Conservation (phyloP, 1,140 invertebrate genomes). For the Atta cephalotes region DNA sequence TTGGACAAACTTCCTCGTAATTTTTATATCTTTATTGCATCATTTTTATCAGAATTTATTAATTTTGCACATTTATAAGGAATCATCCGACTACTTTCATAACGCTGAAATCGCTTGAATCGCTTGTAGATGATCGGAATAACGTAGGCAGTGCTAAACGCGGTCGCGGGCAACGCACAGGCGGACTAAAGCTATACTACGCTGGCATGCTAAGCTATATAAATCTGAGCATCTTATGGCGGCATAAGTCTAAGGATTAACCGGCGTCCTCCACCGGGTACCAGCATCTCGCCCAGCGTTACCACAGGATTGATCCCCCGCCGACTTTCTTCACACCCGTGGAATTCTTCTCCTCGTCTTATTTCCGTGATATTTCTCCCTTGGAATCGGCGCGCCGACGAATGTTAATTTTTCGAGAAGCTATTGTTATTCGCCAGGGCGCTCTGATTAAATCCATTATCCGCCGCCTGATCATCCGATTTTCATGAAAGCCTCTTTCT, state of each 20-base stretch:
- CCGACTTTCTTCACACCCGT: slow-evolving; percentile 52
- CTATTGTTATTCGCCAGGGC: slow-evolving; percentile 72
- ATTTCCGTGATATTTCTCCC: slow-evolving; percentile 61
- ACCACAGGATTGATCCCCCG: slow-evolving; percentile 58
- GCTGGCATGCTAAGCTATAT: slow-evolving; percentile 82
- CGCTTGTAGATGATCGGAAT: slow-evolving; percentile 23
- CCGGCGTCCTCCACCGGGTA: slow-evolving; percentile 73
- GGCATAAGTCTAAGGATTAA: slow-evolving; percentile 86
- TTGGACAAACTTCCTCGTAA: background rate
- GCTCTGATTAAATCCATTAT: slow-evolving; percentile 58
- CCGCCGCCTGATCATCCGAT: slow-evolving; percentile 7
- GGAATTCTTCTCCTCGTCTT: slow-evolving; percentile 54
- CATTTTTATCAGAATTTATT: background rate
- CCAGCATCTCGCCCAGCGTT: slow-evolving; percentile 38
- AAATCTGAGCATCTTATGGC: slow-evolving; percentile 85
- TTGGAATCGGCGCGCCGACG: slow-evolving; percentile 37
- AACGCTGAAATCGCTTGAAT: background rate
- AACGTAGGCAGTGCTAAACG: slow-evolving; percentile 8
- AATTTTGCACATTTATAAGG: background rate
- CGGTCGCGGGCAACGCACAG: slow-evolving; percentile 10
- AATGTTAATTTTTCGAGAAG: slow-evolving; percentile 79
- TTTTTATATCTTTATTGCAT: background rate
- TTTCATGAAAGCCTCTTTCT: slow-evolving; percentile 17
- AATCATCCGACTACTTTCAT: background rate
- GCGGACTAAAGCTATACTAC: slow-evolving; percentile 18